Evolutionary conservation across 1,140 invertebrate genomes (phyloP), one percentile per base, ranked within the genome.

Genomic region (Atta texana): DNA sequence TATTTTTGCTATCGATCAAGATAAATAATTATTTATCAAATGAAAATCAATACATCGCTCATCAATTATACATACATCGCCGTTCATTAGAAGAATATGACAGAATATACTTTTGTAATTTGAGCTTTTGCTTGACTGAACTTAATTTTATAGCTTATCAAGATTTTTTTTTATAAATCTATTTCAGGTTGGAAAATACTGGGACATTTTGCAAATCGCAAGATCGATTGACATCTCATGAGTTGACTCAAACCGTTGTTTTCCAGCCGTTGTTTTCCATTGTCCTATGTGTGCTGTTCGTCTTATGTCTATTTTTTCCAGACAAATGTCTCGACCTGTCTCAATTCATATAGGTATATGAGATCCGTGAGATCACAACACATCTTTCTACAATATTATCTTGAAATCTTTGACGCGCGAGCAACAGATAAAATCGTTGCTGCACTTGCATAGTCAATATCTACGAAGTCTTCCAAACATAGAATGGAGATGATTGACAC

Each of bases 351-450:
- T 18, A 74, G n/a, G 34, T 18, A 74, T 28, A 39, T 14, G 12
- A 57, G 49, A 81, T 69, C 21, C 44, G 39, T 39, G 39, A 51
- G 24, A 49, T 34, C 24, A 74, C 12, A 31, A 24, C 14, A 28
- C 71, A 57, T 5, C 34, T 85, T 53, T 34, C 31, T 63, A 28
- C 24, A 51, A 63, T 39, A 64, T 76, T 85, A 76, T 85, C 39
- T 51, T 16, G n/a, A 34, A 63, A 85, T 76, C 71, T 76, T 44
- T 63, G 39, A 85, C 81, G 71, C 18, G 49, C 28, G 44, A 39
- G 44, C 59, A 63, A 63, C 28, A 28, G 39, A 85, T 85, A 85
- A 76, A 18, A 76, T 53, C 39, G 28, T 31, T 51, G 71, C 3
- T 16, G 24, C 64, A 64, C 16, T 71, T 14, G 53, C 31, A 71